phyloP scores from a whole-genome alignment of 1,140 invertebrate species.

The Carposina sasakii region DNA sequence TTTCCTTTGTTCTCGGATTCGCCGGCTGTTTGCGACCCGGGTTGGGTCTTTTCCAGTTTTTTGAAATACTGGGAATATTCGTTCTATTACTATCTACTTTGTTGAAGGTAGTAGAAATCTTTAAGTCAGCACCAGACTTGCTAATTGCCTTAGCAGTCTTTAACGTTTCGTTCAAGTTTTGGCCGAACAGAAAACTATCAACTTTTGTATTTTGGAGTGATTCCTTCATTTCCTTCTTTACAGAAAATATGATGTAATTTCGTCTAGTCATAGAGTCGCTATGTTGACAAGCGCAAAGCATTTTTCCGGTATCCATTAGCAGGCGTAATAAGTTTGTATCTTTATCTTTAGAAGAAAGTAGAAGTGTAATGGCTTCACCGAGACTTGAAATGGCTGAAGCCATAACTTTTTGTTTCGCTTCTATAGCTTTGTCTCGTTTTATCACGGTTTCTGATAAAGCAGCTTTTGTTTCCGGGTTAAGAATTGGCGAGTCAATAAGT shows the following conservation, averaged over 20 bases:
- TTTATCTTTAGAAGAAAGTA: not conserved
- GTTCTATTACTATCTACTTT: no score
- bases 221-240: constrained; percentile 16
- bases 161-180: constrained; percentile 12
- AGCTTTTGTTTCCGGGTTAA: constrained; percentile 14
- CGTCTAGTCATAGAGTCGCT: constrained; percentile 8
- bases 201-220: constrained; percentile 10
- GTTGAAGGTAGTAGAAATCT: no score
- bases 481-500: constrained; percentile 3
- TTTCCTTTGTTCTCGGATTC: not conserved
- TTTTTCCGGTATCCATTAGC: not conserved
- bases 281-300: constrained; percentile 10
- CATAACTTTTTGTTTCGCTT: constrained; percentile 1
- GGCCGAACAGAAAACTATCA: constrained; percentile 12
- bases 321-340: not conserved
- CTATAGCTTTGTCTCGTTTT: constrained; percentile 8
- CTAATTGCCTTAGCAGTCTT: constrained; percentile 10
- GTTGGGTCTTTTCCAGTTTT: no score
- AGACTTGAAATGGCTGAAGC: not conserved
- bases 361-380: not conserved
- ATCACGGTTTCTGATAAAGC: constrained; percentile 1
- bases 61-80: no score
- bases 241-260: constrained; percentile 5
- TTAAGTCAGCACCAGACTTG: constrained; percentile 12
- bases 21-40: not conserved